Evolutionary conservation across 2,113 vertebrate species (phyloP), one percentile per base, ranked within the genome.

Genomic region (Anhinga anhinga): DNA sequence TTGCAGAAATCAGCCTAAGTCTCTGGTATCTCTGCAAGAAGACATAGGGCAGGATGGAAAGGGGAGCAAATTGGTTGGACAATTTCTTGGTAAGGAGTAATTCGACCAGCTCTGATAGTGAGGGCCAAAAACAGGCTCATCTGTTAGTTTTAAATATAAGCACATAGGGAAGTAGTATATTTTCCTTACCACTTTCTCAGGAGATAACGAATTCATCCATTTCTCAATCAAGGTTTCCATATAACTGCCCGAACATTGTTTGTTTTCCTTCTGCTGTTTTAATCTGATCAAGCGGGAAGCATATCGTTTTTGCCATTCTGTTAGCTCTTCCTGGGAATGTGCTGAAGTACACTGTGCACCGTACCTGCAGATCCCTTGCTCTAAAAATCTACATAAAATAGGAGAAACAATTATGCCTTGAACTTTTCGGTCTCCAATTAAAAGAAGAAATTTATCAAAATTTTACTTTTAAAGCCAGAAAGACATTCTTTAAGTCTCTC

Each of bases 141-240:
- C 66, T 65, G 50, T 38, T 69, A 67, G 27, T 49, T 79, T 94
- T 42, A 95, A 92, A 84, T 11, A 70, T 2, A 3, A 91, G 59
- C 40, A 61, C 71, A 56, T 1, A 73, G 58, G 67, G 73, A 82
- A 82, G 79, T 20, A 89, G 74, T 70, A 15, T 73, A 72, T 96
- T 94, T 95, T 97, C 83, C 98, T 98, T 98, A 99, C 99, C 99
- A 99, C 99, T 99, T 99, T 99, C 98, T 99, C 99, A 69, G 99
- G 99, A 81, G 98, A 99, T 73, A 99, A 98, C 2, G 99, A 99
- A 97, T 99, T 99, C 99, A 99, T 99, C 99, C 99, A 99, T 98
- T 99, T 99, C 98, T 99, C 99, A 95, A 99, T 99, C 95, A 99
- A 98, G 40, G 98, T 98, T 98, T 99, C 99, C 98, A 99, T 99